A percentile compares a stretch with the other conserved stretches of the same genome.
Conservation (phyloP, 2,797 vertebrate genomes). For the Simalia tracyae region DNA sequence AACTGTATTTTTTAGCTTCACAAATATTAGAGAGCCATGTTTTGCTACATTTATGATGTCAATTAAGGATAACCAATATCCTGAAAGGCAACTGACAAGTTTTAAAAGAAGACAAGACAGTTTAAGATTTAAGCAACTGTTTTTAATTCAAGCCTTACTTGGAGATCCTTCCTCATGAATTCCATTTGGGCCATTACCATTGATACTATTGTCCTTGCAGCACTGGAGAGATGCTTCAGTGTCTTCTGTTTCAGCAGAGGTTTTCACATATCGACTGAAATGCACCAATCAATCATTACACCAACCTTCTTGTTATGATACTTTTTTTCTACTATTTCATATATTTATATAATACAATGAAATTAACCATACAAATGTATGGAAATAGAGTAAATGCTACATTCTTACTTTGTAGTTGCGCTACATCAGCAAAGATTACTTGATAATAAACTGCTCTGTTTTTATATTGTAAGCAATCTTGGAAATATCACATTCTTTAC, state of each 20-base stretch:
- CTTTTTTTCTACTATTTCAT: not conserved
- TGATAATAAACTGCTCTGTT: not conserved
- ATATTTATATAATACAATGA: not conserved
- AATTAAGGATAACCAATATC: not conserved
- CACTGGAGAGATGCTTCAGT: slow-evolving; percentile 82
- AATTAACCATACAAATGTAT: not conserved
- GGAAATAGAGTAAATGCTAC: not conserved
- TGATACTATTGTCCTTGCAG: slow-evolving; percentile 88
- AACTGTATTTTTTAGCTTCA: not conserved
- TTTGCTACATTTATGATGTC: not conserved
- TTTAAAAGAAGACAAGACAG: not conserved
- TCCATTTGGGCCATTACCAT: slow-evolving; percentile 93
- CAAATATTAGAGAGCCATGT: not conserved
- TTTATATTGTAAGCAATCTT: not conserved
- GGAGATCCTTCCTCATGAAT: slow-evolving; percentile 94
- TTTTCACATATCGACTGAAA: slow-evolving; percentile 89
- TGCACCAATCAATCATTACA: slow-evolving; percentile 16
- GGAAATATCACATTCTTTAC: not conserved
- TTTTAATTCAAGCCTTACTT: slow-evolving; percentile 79
- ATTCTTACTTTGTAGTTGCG: not conserved
- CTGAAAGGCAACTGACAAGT: not conserved
- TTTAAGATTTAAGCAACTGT: not conserved
- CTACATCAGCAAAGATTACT: not conserved
- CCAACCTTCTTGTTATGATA: not conserved
- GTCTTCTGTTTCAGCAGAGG: slow-evolving; percentile 83